Evolutionary conservation across 2,888 invertebrate genomes (phyloP), one percentile per base, ranked within the genome.

Genomic region (Phrixothrix hirtus): DNA sequence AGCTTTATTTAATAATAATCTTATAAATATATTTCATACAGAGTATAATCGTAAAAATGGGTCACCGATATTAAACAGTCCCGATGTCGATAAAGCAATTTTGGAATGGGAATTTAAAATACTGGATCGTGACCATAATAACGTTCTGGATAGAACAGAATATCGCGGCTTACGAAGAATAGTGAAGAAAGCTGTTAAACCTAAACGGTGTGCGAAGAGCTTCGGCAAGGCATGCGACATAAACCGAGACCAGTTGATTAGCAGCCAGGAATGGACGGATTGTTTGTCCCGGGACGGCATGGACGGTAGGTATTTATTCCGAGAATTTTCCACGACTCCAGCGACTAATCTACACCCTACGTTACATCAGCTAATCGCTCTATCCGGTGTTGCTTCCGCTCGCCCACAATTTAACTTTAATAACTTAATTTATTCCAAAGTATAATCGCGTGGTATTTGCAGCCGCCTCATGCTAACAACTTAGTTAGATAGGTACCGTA

Each of bases 51-150:
- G 83, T 30, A 79, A 77, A 34, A 61, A 67, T 51, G 64, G 68
- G 3, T 62, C 69, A n/a, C 53, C 73, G 13, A 7, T 38, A 14
- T 13, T 41, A 25, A 48, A 32, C n/a, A 43, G 49, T 10, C 67
- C 70, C 17, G 72, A 74, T 11, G 68, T 67, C 7, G 82, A 84
- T 15, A 74, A 77, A 11, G 68, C 74, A 9, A 88, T 93, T 0
- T 79, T 93, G 9, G 86, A 88, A 59, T 97, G 96, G 96, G 95
- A 96, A 76, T 97, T 96, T 74, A 77, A 81, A 14, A 83, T 86
- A 56, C 80, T 96, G 65, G 96, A 97, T 75, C 78, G 79, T 55
- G 89, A 96, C 75, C 80, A 80, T 36, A 92, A 94, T 75, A 83
- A 85, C 38, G 78, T 83, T 46, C 77, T 96, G 64, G 89, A 90